These are phyloP conservation scores for Saccostrea echinata DNA, from an alignment of 1,140 invertebrate species.

Conservation along the genomic window DNA sequence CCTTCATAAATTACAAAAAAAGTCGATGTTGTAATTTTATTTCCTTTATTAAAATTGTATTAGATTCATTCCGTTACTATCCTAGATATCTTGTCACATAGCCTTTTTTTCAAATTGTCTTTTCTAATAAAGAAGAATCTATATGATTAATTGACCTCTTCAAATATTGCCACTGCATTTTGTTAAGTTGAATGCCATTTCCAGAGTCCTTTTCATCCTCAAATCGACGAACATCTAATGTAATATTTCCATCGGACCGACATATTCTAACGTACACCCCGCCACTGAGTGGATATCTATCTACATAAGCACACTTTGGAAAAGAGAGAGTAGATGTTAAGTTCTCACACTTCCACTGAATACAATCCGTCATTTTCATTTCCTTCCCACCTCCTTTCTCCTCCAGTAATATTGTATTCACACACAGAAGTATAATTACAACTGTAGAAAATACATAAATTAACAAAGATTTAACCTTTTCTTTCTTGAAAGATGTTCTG, in stretches of 20 bases:
- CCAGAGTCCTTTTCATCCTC: neutral
- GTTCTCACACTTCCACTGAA: neutral
- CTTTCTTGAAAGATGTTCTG: neutral
- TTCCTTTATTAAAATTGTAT: too few species aligned
- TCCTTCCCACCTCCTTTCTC: neutral
- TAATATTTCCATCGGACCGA: neutral
- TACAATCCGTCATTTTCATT: neutral
- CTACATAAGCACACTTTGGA: neutral
- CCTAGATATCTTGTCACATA: too few species aligned
- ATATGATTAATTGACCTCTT: neutral
- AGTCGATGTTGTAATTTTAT: too few species aligned
- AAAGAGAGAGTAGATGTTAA: too few species aligned
- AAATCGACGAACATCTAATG: neutral
- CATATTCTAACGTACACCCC: neutral
- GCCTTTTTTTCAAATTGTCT: too few species aligned
- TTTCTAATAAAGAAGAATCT: neutral
- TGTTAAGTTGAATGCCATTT: neutral
- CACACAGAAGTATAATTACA: neutral
- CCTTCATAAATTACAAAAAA: too few species aligned
- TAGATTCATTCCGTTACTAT: too few species aligned
- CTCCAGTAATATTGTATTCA: neutral
- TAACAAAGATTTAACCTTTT: neutral
- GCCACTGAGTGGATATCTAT: neutral
- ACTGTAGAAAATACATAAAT: neutral
- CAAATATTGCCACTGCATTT: conserved; percentile 18